Conservation (phyloP, 2,888 invertebrate genomes). For the Pinctada fucata region DNA sequence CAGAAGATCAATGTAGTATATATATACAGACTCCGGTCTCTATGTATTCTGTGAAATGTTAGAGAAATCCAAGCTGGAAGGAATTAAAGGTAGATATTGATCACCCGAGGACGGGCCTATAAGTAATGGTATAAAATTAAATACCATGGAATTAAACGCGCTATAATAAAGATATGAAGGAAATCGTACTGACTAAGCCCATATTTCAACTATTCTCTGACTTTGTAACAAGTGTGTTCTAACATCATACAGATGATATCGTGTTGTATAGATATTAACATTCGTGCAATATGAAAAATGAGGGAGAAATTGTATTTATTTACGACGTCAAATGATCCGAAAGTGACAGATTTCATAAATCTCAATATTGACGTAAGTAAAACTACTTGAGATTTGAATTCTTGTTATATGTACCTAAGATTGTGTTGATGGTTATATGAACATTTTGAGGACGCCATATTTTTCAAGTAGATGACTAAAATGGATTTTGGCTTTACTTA, state of each 20-base stretch:
- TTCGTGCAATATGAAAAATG: no score
- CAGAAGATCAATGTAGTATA: no score
- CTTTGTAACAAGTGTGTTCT: no score
- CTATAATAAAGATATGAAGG: no score
- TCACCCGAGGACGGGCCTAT: not conserved
- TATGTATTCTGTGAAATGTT: not conserved
- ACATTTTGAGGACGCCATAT: not conserved
- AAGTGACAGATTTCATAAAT: slow-evolving; percentile 1
- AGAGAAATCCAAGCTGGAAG: not conserved
- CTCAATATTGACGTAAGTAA: not conserved
- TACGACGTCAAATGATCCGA: not conserved
- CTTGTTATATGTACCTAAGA: not conserved
- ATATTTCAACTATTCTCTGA: no score
- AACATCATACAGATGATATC: no score
- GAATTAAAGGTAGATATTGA: not conserved
- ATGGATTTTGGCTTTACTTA: not conserved
- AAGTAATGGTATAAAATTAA: no score
- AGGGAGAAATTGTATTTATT: no score
- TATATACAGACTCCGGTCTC: no score
- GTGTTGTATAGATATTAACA: no score
- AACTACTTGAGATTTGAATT: not conserved
- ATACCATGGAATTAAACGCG: no score
- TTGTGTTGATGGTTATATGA: not conserved
- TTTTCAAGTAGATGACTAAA: not conserved
- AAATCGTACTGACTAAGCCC: no score